Evolutionary conservation across 2,888 invertebrate genomes (phyloP).

Genomic region (Orchesellides sinensis): DNA sequence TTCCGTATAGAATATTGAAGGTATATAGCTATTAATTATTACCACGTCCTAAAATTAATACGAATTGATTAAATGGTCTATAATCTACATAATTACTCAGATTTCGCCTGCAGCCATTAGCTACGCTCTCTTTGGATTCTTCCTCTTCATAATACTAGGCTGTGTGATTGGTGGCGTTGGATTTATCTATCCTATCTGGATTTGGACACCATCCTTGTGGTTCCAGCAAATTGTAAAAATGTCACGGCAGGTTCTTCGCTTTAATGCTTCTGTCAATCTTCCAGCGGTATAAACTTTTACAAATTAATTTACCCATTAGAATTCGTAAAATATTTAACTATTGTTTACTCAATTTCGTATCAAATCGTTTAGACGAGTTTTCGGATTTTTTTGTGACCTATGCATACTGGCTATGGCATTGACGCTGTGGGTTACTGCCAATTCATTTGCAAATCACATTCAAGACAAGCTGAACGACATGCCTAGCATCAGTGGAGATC

Average conservation of each 20-base stretch:
- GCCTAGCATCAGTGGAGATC: neutral
- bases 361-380: neutral
- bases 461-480: too few species aligned
- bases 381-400: constrained; percentile 15
- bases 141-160: neutral
- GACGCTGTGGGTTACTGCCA: constrained; percentile 7
- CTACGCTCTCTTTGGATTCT: neutral
- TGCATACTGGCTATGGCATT: constrained; percentile 1
- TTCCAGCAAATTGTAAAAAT: too few species aligned
- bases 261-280: neutral
- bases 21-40: neutral
- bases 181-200: too few species aligned
- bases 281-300: too few species aligned
- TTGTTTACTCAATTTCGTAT: too few species aligned
- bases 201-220: too few species aligned
- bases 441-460: neutral
- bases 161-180: too few species aligned
- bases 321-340: neutral
- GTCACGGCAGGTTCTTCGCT: too few species aligned
- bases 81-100: neutral
- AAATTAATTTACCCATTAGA: too few species aligned
- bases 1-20: neutral
- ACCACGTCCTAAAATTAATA: neutral
- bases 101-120: too few species aligned
- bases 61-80: neutral